Conservation (phyloP, 2,113 vertebrate genomes). For the Dissostichus mawsoni region DNA sequence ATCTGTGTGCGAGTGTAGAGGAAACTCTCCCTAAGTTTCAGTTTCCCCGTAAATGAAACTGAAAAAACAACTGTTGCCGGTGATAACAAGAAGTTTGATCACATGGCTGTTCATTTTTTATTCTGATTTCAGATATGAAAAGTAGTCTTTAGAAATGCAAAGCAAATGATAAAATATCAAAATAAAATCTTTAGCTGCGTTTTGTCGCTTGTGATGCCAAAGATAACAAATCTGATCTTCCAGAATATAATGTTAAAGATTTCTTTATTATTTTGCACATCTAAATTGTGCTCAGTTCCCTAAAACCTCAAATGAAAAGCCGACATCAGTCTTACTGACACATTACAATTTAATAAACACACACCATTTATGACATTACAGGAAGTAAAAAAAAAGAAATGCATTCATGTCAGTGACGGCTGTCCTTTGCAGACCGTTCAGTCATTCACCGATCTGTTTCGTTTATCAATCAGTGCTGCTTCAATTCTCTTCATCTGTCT, state of each 20-base stretch:
- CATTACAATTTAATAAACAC: background rate
- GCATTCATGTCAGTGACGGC: too few relatives aligned
- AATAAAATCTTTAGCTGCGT: too few relatives aligned
- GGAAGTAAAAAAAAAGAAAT: too few relatives aligned
- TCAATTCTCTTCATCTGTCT: too few relatives aligned
- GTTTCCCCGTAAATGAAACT: slow-evolving; percentile 43
- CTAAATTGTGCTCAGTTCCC: background rate
- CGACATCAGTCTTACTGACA: background rate
- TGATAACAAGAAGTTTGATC: background rate
- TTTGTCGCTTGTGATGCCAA: too few relatives aligned
- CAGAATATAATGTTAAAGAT: too few relatives aligned
- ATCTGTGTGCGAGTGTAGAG: background rate
- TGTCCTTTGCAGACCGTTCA: too few relatives aligned
- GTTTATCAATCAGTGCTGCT: too few relatives aligned
- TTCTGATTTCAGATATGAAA: background rate
- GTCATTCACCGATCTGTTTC: too few relatives aligned
- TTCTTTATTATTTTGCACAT: background rate
- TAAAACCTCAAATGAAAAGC: background rate
- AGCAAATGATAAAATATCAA: background rate
- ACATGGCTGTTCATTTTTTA: too few relatives aligned
- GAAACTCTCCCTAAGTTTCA: background rate
- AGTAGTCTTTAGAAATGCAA: background rate
- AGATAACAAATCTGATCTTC: too few relatives aligned
- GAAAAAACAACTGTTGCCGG: background rate
- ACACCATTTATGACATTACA: too few relatives aligned